Base-by-base conservation (phyloP, 2,113 vertebrate species). In the Amazona guildingii region DNA sequence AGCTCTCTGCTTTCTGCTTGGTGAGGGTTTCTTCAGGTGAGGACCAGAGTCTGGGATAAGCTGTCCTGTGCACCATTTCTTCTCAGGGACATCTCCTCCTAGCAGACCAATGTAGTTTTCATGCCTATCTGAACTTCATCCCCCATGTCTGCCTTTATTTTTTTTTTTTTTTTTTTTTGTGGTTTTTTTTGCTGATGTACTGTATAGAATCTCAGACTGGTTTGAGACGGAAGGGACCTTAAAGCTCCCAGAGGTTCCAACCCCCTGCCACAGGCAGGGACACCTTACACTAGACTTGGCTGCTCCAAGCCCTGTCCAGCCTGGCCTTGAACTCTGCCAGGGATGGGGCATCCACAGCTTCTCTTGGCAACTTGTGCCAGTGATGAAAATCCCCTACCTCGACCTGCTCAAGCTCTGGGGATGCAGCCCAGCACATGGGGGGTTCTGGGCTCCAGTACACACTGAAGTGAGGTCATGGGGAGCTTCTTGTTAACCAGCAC, bases 61-160 rank as follows among this genome's bases (percentile, higher is more conserved):
- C 16, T 35, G 19, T 5, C 1, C 6, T n/a, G 27, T 1, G 4
- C 3, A 23, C 13, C 2, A 1, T 23, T 70, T 81, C 29, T 52
- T 5, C 21, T 37, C 31, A 43, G 28, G 16, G 27, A 49, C 13
- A 52, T 33, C 5, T 12, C 19, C 27, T 20, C 13, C 28, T 10
- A 86, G 27, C 6, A 25, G 19, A 17, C 27, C 48, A 35, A 14
- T 0, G 1, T 2, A 21, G 28, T 31, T 7, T 10, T 70, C 13
- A 10, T 7, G 24, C 3, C 37, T 10, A 14, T 33, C 18, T 41
- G n/a, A 24, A 20, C 20, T 59, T 16, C 28, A 33, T 25, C 1
- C 1, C 1, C 3, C n/a, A 8, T 33, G 4, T 67, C 23, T 33
- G 12, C 16, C 3, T n/a, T 49, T 28, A 20, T 27, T 24, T 7